phyloP scores from a whole-genome alignment of 2,888 invertebrate genomes.

The Hipparchia semele region DNA sequence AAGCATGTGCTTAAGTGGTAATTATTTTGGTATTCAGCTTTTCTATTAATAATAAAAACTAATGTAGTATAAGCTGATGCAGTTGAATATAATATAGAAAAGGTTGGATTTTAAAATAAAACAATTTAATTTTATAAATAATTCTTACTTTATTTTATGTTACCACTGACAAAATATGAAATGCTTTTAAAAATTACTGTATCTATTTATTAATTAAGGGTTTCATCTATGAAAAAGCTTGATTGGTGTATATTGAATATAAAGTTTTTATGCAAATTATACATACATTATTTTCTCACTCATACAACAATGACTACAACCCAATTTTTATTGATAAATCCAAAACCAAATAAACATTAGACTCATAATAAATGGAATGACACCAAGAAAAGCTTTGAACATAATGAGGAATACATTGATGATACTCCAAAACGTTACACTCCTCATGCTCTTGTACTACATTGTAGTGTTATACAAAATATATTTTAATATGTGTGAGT shows the following conservation, averaged over 20 bases:
- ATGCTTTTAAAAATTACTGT: constrained; percentile 80
- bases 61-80: too few relatives aligned
- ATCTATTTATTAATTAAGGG: constrained; percentile 59
- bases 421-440: constrained; percentile 2
- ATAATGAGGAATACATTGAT: background rate
- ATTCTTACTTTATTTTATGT: constrained; percentile 74
- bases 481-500: constrained; percentile 26
- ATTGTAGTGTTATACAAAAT: constrained; percentile 22
- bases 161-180: constrained; percentile 69
- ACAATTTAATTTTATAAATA: constrained; percentile 64
- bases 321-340: constrained; percentile 31
- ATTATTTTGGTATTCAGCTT: too few relatives aligned
- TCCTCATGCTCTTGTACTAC: constrained; percentile 2
- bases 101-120: constrained; percentile 7
- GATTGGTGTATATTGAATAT: constrained; percentile 17
- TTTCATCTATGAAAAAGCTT: constrained; percentile 34
- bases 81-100: too few relatives aligned
- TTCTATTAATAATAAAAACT: too few relatives aligned
- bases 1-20: too few relatives aligned
- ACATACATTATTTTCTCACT: constrained; percentile 22
- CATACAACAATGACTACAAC: constrained; percentile 17
- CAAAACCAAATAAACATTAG: constrained; percentile 19
- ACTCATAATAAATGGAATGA: constrained; percentile 41
- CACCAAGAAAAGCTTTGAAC: constrained; percentile 15
- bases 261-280: constrained; percentile 25